Evolutionary conservation across 2,888 invertebrate species (phyloP), one percentile per base, ranked within the genome.

Genomic region (Helleia helle): DNA sequence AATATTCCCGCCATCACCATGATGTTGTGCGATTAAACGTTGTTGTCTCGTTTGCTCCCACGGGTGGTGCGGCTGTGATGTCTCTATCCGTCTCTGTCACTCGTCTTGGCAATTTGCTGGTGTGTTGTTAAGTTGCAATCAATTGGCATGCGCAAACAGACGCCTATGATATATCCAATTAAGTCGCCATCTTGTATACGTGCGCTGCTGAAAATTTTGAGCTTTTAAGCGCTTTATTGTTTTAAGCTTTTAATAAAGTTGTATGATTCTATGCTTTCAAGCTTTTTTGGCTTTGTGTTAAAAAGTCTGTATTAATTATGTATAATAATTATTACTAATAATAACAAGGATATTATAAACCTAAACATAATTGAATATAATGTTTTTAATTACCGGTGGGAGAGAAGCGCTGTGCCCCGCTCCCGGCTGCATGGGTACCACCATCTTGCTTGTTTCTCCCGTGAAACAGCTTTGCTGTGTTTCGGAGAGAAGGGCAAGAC

Each of bases 161-260:
- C 81, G 77, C 79, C 80, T 85, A 84, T 85, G 84, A 85, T 84
- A 84, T 81, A 85, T 84, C 84, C 84, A 83, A 85, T 85, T 85
- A 85, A 77, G 72, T 70, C 52, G 63, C 50, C 49, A 51, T 54
- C 53, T 50, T 26, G 55, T 8, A 66, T 49, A 69, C 56, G 47
- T 62, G 27, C 28, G 74, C 54, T 65, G 45, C 52, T 71, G 71
- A 49, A 40, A 51, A 55, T 61, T 61, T 50, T 25, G 34, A 46
- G 17, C 34, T 47, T 42, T 46, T 46, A 45, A 44, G 38, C n/a
- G n/a, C n/a, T 27, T 27, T 38, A n/a, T 36, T 13, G 8, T 29
- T 8, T 5, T 24, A 29, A 29, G 18, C 7, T 24, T 1, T 1
- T 5, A 28, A 12, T 28, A 3, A 28, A 7, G 4, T 11, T 3